These are phyloP conservation scores for Beaufortia kweichowensis DNA, from an alignment of 2,113 vertebrate genomes.

Conservation along the genomic window DNA sequence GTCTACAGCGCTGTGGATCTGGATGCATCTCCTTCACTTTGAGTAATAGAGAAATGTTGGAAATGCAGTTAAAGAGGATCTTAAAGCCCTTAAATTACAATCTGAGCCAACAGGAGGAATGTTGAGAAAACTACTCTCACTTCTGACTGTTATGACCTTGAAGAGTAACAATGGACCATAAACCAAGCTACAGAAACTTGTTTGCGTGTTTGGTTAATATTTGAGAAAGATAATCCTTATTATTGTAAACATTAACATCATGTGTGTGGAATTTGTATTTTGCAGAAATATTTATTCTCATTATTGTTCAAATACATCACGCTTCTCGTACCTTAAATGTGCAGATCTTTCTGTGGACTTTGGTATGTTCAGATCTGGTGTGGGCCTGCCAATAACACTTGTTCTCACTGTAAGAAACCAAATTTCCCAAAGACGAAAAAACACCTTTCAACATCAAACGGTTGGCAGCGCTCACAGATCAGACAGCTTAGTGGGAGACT, in stretches of 20 bases:
- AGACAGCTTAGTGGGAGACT: constrained; percentile 25
- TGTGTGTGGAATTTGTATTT: too few relatives aligned
- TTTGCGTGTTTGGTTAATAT: neutral
- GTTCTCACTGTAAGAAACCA: neutral
- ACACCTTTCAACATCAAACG: constrained; percentile 20
- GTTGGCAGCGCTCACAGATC: constrained; percentile 12
- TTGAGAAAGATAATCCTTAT: neutral
- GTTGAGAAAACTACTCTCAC: constrained; percentile 1
- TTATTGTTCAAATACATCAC: too few relatives aligned
- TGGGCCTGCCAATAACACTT: neutral
- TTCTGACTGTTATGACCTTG: neutral
- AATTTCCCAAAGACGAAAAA: neutral
- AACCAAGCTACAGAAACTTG: neutral
- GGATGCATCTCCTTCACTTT: constrained; percentile 11
- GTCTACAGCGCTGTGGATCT: constrained; percentile 22
- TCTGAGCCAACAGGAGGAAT: constrained; percentile 23
- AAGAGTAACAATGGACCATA: neutral
- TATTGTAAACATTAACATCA: too few relatives aligned
- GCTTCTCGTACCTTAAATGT: neutral
- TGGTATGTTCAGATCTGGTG: neutral
- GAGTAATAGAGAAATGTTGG: constrained; percentile 6
- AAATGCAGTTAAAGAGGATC: constrained; percentile 25
- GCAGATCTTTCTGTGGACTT: neutral
- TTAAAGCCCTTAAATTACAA: constrained; percentile 42
- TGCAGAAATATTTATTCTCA: too few relatives aligned